Evolutionary conservation across 1,140 invertebrate species (phyloP).

Genomic region (Metopolophium dirhodum): DNA sequence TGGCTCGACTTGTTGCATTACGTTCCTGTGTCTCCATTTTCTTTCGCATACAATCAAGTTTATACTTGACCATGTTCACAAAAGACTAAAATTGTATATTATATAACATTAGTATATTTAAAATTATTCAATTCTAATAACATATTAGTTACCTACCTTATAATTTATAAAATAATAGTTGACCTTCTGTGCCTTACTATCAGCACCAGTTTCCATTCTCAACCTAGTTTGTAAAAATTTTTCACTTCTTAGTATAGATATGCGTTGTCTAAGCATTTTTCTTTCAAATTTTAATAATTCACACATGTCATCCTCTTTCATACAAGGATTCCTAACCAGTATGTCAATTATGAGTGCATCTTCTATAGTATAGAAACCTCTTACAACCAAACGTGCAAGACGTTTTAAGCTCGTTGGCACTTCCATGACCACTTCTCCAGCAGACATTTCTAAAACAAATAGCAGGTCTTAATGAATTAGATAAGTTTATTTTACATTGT

Average conservation of each 20-base stretch:
- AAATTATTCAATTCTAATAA: background rate
- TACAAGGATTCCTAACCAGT: conserved; percentile 92
- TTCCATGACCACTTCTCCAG: conserved; percentile 68
- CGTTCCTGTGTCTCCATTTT: conserved; percentile 94
- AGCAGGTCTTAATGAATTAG: background rate
- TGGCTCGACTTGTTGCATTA: conserved; percentile 91
- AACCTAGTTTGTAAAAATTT: conserved; percentile 93
- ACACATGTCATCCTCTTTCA: conserved; percentile 97
- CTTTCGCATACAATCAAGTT: conserved; percentile 93
- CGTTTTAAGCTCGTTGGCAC: conserved; percentile 90
- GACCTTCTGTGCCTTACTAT: conserved; percentile 95
- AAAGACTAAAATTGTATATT: conserved; percentile 70
- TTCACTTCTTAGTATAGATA: conserved; percentile 86
- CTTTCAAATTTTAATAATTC: conserved; percentile 93
- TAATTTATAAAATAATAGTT: conserved; percentile 99
- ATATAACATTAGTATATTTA: background rate
- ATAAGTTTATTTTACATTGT: background rate
- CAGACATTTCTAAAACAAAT: conserved; percentile 50
- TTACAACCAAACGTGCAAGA: conserved; percentile 84
- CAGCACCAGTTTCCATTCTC: conserved; percentile 92
- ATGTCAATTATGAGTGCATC: conserved; percentile 94
- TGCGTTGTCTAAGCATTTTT: conserved; percentile 88
- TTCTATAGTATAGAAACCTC: conserved; percentile 93
- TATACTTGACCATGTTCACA: conserved; percentile 97
- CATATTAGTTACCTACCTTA: conserved; percentile 67